A percentile compares a stretch with the other conserved stretches of the same genome.
Conservation (phyloP, 2,797 vertebrate species). For the Gorsachius magnificus region DNA sequence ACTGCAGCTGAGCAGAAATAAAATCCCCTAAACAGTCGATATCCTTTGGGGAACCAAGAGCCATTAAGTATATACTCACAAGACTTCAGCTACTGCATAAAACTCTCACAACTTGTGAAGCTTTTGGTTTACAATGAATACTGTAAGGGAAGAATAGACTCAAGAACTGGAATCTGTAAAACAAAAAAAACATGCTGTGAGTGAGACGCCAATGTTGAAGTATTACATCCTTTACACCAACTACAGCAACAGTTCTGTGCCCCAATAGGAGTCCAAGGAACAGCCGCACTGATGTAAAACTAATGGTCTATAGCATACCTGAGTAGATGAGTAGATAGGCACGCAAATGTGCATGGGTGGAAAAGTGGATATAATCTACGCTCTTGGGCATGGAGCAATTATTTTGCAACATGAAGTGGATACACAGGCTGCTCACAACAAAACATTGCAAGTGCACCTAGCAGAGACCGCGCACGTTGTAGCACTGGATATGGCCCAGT, state of each 20-base stretch:
- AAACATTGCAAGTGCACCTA: background rate
- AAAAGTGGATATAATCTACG: background rate
- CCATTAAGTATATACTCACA: background rate
- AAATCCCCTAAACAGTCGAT: background rate
- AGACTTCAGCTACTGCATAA: background rate
- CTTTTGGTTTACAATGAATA: background rate
- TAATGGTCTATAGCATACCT: background rate
- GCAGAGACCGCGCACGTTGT: background rate
- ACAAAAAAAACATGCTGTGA: background rate
- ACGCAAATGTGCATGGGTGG: rapidly evolving
- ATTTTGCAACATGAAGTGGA: background rate
- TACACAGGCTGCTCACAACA: background rate
- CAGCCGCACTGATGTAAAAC: background rate
- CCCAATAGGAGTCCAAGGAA: background rate
- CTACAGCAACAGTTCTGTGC: background rate
- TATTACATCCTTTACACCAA: background rate
- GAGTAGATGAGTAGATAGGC: background rate
- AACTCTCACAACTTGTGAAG: background rate
- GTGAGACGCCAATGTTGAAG: background rate
- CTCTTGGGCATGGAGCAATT: background rate
- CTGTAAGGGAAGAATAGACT: background rate
- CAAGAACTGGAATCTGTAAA: background rate
- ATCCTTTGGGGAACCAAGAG: background rate
- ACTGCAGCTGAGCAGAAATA: background rate
- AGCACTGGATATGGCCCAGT: background rate